These are phyloP conservation scores for Agrotis ipsilon DNA, from an alignment of 2,888 invertebrate species.

Conservation along the genomic window DNA sequence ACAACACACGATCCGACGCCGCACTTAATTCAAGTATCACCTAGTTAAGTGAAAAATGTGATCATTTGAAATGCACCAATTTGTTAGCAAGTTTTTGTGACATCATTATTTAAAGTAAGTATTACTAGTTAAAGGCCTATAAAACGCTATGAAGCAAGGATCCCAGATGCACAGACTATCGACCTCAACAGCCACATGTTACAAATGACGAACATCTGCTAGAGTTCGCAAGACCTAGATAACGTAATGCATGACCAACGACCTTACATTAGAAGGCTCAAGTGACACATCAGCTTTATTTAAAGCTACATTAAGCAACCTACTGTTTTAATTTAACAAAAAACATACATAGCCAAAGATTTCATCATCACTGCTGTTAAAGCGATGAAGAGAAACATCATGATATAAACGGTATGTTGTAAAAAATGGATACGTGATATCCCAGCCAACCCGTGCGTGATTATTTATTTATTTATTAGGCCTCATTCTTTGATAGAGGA, in stretches of 20 bases:
- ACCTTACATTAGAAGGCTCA: slow-evolving; percentile 3
- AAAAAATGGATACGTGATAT: not conserved
- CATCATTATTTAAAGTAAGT: not conserved
- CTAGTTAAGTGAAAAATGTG: too few relatives aligned
- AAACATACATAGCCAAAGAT: not conserved
- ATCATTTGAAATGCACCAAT: not conserved
- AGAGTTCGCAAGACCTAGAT: slow-evolving; percentile 39
- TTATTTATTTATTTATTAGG: too few relatives aligned
- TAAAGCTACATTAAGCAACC: not conserved
- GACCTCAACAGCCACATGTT: slow-evolving; percentile 23
- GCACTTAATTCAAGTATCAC: not conserved
- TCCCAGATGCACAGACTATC: slow-evolving; percentile 1
- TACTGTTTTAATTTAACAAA: not conserved
- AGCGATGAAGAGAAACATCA: not conserved
- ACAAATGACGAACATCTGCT: slow-evolving; percentile 44
- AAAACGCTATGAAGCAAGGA: not conserved
- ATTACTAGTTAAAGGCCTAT: not conserved
- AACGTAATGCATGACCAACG: slow-evolving; percentile 27
- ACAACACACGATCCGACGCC: not conserved
- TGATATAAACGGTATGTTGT: not conserved
- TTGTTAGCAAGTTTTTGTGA: too few relatives aligned
- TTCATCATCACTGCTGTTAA: not conserved
- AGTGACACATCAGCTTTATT: slow-evolving; percentile 6
- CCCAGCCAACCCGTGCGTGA: not conserved
- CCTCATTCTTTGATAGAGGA: too few relatives aligned